Evolutionary conservation across 2,888 invertebrate genomes (phyloP), one percentile per base, ranked within the genome.

Genomic region (Seira musarum): DNA sequence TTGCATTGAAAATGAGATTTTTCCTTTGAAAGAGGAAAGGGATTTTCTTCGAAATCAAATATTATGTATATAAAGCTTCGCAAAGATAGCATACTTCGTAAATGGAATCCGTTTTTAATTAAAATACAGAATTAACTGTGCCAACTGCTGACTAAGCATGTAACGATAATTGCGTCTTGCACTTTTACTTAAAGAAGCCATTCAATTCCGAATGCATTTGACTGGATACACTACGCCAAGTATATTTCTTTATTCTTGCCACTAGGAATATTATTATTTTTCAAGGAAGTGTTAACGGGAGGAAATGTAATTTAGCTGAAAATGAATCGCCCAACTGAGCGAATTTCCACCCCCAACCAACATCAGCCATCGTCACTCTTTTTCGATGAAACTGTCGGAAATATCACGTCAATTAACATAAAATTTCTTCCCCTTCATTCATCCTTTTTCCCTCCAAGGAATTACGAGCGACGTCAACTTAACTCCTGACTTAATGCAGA

Each of bases 341-440:
- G 13, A 40, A 40, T 40, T 40, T 35, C 15, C 40, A 24, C 72
- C 25, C 63, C 22, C 63, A 19, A n/a, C n/a, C n/a, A n/a, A n/a
- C n/a, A n/a, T n/a, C n/a, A n/a, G n/a, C n/a, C n/a, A n/a, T n/a
- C n/a, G n/a, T n/a, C n/a, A n/a, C n/a, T n/a, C n/a, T 60, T 35
- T 19, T 1, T 30, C 61, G 30, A 21, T 17, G 46, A 64, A 65
- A 22, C 21, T n/a, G 40, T 8, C 5, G 40, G 40, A 22, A 65
- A 57, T 65, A 66, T 66, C 57, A 35, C 22, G 73, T 49, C 66
- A 74, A 74, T 74, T 74, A 74, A 53, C 66, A 66, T 74, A 57
- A 74, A 66, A 53, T 66, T n/a, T 21, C 35, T 22, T 46, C 24
- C 1, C 25, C 21, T 21, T 63, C 72, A 13, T 15, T 21, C 63